phyloP scores from a whole-genome alignment of 2,888 invertebrate genomes.

The Eupithecia insigniata region DNA sequence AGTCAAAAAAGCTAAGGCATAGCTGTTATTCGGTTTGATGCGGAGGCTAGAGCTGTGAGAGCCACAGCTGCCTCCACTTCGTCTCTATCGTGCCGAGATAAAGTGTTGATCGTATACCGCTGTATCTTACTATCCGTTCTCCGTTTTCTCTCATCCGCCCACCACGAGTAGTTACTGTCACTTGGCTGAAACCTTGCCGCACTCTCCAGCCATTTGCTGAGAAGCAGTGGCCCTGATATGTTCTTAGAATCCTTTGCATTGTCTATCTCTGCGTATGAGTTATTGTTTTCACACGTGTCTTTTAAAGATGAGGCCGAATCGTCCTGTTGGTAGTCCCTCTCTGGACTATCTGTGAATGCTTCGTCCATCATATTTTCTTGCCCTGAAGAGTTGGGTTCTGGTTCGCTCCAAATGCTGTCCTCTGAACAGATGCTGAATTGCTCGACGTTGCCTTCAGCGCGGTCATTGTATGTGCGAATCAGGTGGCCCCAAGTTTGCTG shows the following conservation, averaged over 20 bases:
- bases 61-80: conserved; percentile 91
- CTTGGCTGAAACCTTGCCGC: conserved; percentile 89
- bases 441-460: conserved; percentile 90
- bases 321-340: conserved; percentile 61
- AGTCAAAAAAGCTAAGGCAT: conserved; percentile 22
- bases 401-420: conserved; percentile 91
- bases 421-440: conserved; percentile 91
- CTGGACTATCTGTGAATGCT: conserved; percentile 63
- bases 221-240: conserved; percentile 84
- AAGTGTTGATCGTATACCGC: conserved; percentile 58
- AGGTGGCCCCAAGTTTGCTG: conserved; percentile 90
- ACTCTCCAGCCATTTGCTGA: conserved; percentile 90
- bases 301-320: conserved; percentile 68
- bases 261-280: conserved; percentile 56
- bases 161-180: conserved; percentile 88
- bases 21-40: conserved; percentile 65
- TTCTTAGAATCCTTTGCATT: conserved; percentile 51
- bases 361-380: conserved; percentile 57
- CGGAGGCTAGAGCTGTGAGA: conserved; percentile 86
- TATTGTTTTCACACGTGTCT: conserved; percentile 71
- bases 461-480: conserved; percentile 88
- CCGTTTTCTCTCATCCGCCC: conserved; percentile 77
- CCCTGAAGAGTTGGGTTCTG: conserved; percentile 69
- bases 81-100: conserved; percentile 85
- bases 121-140: conserved; percentile 62